These are phyloP conservation scores for Drosophila auraria DNA, from an alignment of 1,140 invertebrate species.

Conservation along the genomic window DNA sequence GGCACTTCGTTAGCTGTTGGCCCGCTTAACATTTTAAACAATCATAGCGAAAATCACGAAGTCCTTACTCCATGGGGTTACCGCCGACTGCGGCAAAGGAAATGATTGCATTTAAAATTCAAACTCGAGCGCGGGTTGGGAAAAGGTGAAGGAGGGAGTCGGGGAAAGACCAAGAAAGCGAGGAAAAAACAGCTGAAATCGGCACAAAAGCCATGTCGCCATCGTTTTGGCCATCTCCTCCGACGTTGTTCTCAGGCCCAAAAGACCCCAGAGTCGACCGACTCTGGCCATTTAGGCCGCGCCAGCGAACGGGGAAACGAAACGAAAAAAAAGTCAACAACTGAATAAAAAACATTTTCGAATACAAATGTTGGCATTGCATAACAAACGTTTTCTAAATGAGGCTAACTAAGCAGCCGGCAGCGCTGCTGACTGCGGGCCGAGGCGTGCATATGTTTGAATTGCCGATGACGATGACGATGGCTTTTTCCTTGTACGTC, in stretches of 20 bases:
- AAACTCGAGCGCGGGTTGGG: constrained; percentile 60
- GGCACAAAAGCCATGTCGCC: constrained; percentile 70
- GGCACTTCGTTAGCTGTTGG: constrained; percentile 64
- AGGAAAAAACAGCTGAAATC: constrained; percentile 74
- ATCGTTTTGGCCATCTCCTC: constrained; percentile 53
- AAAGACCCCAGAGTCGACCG: constrained; percentile 26
- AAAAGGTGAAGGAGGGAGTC: background rate
- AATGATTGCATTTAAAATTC: constrained; percentile 85
- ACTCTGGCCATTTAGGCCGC: constrained; percentile 79
- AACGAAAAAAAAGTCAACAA: constrained; percentile 75
- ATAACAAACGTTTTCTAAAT: constrained; percentile 85
- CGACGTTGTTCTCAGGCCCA: constrained; percentile 58
- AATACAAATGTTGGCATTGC: constrained; percentile 85
- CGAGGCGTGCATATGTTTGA: constrained; percentile 82
- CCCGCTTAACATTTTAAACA: constrained; percentile 67
- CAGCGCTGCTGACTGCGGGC: constrained; percentile 22
- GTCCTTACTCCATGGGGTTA: constrained; percentile 62
- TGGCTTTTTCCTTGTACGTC: constrained; percentile 77
- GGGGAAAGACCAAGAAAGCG: constrained; percentile 13
- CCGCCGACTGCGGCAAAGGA: constrained; percentile 76
- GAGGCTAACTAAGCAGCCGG: constrained; percentile 82
- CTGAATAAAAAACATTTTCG: constrained; percentile 84
- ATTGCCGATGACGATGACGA: constrained; percentile 83
- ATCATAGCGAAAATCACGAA: constrained; percentile 83
- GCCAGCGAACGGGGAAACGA: constrained; percentile 56